Evolutionary conservation across 2,113 vertebrate species (phyloP).

Genomic region (Kobus ellipsiprymnus): DNA sequence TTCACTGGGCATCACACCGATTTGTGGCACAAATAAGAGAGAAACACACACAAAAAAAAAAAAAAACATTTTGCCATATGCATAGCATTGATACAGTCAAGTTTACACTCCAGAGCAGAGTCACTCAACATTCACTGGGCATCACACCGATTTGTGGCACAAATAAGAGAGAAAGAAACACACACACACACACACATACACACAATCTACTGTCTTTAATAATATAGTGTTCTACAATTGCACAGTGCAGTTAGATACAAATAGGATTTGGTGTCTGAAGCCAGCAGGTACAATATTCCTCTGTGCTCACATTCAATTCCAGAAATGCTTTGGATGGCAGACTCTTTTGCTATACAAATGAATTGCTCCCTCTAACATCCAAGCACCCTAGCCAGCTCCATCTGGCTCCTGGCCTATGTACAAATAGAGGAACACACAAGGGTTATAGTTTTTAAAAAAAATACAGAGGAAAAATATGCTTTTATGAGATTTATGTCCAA

Average conservation of each 20-base stretch:
- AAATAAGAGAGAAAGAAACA: neutral
- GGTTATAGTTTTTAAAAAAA: constrained; percentile 11
- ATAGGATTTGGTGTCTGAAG: neutral
- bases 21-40: neutral
- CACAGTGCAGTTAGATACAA: neutral
- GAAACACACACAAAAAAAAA: too few species aligned
- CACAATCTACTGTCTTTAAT: neutral
- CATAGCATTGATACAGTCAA: neutral
- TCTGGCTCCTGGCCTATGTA: constrained; percentile 15
- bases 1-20: neutral
- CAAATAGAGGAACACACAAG: neutral
- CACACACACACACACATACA: neutral
- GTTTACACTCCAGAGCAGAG: neutral
- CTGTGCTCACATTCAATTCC: constrained; percentile 8
- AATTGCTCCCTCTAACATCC: constrained; percentile 38
- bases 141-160: neutral
- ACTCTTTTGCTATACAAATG: neutral
- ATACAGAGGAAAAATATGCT: neutral
- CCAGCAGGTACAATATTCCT: neutral
- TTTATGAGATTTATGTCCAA: neutral
- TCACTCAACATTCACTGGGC: neutral
- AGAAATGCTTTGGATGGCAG: constrained; percentile 4
- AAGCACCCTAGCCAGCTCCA: neutral
- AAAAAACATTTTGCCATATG: neutral
- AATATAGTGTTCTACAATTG: neutral